A percentile compares a stretch with the other conserved stretches of the same genome.
These are phyloP conservation scores for Magallana angulata DNA, from an alignment of 1,140 invertebrate species.

Conservation along the genomic window DNA sequence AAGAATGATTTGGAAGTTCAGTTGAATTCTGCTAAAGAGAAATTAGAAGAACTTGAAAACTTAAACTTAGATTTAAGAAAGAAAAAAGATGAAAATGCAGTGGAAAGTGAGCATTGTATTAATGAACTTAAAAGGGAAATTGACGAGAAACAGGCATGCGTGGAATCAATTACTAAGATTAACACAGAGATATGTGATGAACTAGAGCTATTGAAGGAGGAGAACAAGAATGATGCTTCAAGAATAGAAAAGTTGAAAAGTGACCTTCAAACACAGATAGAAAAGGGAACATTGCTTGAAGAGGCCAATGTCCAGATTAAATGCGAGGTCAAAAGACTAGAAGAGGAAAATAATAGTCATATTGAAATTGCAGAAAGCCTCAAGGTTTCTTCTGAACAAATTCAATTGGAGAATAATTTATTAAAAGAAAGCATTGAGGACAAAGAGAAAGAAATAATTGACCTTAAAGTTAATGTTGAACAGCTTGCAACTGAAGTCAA, in stretches of 20 bases:
- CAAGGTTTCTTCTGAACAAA: background rate
- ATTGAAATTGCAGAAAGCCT: background rate
- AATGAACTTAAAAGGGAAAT: background rate
- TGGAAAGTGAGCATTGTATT: background rate
- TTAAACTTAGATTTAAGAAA: background rate
- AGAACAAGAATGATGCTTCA: background rate
- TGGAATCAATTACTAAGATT: background rate
- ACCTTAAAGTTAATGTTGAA: background rate
- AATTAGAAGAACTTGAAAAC: background rate
- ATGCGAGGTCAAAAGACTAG: background rate
- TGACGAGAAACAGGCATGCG: background rate
- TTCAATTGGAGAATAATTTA: background rate
- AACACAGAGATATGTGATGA: background rate
- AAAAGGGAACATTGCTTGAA: background rate
- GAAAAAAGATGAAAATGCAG: background rate
- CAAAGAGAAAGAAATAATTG: background rate
- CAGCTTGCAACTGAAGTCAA: background rate
- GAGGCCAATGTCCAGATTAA: background rate
- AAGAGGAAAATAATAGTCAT: background rate
- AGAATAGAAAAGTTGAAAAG: background rate
- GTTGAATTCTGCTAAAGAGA: background rate
- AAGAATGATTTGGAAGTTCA: background rate
- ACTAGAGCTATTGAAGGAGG: background rate
- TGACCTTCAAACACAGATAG: background rate
- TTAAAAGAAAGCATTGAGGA: background rate